Evolutionary conservation across 2,888 invertebrate genomes (phyloP).

Genomic region (Mamestra brassicae): DNA sequence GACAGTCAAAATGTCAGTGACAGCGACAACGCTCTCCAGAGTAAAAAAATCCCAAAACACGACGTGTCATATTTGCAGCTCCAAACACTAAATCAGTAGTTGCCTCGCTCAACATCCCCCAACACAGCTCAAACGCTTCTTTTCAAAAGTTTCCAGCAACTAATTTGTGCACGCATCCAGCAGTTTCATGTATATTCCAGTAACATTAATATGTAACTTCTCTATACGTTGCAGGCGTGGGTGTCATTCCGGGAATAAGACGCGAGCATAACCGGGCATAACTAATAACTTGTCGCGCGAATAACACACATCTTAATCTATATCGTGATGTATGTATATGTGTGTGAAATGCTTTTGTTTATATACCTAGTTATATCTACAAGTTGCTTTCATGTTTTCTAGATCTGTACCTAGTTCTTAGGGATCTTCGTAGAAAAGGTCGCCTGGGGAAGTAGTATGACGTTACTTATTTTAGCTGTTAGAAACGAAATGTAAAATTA

Average conservation of each 20-base stretch:
- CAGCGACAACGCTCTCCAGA: not conserved
- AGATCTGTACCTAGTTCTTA: not conserved
- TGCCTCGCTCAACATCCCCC: not conserved
- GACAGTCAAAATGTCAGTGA: not conserved
- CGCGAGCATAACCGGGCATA: constrained; percentile 71
- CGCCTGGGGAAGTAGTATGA: too few relatives aligned
- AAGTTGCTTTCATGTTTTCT: not conserved
- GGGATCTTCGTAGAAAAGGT: too few relatives aligned
- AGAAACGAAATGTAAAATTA: too few relatives aligned
- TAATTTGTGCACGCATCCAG: constrained; percentile 65
- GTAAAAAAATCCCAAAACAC: not conserved
- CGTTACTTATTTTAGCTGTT: too few relatives aligned
- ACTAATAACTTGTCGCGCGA: constrained; percentile 76
- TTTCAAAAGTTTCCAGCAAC: constrained; percentile 17
- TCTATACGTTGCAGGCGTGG: constrained; percentile 72
- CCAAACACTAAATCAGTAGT: not conserved
- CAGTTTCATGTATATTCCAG: constrained; percentile 44
- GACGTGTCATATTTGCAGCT: not conserved
- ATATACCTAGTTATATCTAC: not conserved
- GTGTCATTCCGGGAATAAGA: constrained; percentile 76
- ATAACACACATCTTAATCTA: constrained; percentile 72
- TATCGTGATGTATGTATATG: constrained; percentile 30
- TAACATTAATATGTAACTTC: constrained; percentile 76
- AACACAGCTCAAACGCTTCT: constrained; percentile 4
- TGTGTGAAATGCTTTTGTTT: not conserved